Conservation (phyloP, 2,888 invertebrate species). For the Epinotia brunnichana region DNA sequence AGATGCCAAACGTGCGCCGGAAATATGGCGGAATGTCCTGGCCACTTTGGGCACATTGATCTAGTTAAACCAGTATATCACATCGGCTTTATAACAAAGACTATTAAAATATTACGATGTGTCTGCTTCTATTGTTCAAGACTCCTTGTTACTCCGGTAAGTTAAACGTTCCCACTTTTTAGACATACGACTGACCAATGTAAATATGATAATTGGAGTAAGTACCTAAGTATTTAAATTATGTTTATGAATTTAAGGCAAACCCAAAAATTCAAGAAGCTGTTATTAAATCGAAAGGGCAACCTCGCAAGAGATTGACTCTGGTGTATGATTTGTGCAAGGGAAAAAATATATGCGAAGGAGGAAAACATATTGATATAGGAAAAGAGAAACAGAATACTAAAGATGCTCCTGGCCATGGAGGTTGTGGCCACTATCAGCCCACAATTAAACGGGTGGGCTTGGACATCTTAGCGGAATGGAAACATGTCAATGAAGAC, state of each 20-base stretch:
- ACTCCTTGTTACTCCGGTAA: conserved; percentile 96
- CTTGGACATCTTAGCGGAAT: conserved; percentile 97
- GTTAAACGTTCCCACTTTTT: conserved; percentile 54
- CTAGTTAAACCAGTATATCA: conserved; percentile 99
- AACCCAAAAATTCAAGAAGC: conserved; percentile 97
- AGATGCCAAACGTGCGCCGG: conserved; percentile 98
- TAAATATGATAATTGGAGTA: not conserved
- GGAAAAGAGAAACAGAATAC: conserved; percentile 89
- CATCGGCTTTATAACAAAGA: conserved; percentile 98
- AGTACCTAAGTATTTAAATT: too few species aligned
- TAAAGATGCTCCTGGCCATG: conserved; percentile 88
- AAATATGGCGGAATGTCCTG: conserved; percentile 99
- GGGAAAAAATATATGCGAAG: conserved; percentile 98
- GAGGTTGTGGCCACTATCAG: conserved; percentile 99
- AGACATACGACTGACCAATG: too few species aligned
- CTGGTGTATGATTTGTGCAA: conserved; percentile 99
- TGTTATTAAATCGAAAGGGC: conserved; percentile 97
- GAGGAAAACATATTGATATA: conserved; percentile 98
- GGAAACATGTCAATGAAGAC: conserved; percentile 99
- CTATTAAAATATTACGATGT: conserved; percentile 98
- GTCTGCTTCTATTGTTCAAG: conserved; percentile 99
- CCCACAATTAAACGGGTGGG: conserved; percentile 95
- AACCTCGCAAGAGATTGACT: conserved; percentile 96
- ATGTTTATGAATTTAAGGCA: conserved; percentile 77
- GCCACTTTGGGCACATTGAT: conserved; percentile 99